Conservation (phyloP, 2,113 vertebrate species). For the Eolophus roseicapilla region DNA sequence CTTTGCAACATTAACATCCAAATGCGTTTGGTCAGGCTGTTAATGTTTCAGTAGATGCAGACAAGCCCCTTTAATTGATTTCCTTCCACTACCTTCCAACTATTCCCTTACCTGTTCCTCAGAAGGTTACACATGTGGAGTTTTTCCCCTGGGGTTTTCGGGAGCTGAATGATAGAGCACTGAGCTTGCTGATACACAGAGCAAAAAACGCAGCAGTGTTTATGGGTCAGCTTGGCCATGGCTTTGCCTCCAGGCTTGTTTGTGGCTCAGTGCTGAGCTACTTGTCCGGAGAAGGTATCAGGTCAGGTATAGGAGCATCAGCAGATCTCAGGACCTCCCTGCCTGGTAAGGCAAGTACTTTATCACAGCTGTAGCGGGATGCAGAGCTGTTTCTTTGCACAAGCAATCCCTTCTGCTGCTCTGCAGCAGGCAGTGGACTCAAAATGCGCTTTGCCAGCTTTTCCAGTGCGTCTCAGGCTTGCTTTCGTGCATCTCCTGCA, state of each 20-base stretch:
- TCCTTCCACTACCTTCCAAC: neutral
- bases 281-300: neutral
- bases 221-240: neutral
- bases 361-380: neutral
- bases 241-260: neutral
- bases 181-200: neutral
- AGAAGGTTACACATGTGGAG: fast-evolving
- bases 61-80: neutral
- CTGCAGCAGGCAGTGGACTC: neutral
- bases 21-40: neutral
- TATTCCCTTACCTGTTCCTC: neutral
- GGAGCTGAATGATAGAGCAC: neutral
- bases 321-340: neutral
- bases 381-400: neutral
- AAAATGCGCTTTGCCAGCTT: neutral
- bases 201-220: neutral
- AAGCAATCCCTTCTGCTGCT: neutral
- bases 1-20: neutral
- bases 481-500: neutral
- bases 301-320: neutral
- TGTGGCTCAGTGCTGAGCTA: neutral
- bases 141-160: neutral
- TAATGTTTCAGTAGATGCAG: neutral
- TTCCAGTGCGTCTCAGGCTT: neutral
- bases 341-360: neutral